A percentile compares a stretch with the other conserved stretches of the same genome.
phyloP scores from a whole-genome alignment of 2,797 vertebrate species.

The Allobates femoralis region DNA sequence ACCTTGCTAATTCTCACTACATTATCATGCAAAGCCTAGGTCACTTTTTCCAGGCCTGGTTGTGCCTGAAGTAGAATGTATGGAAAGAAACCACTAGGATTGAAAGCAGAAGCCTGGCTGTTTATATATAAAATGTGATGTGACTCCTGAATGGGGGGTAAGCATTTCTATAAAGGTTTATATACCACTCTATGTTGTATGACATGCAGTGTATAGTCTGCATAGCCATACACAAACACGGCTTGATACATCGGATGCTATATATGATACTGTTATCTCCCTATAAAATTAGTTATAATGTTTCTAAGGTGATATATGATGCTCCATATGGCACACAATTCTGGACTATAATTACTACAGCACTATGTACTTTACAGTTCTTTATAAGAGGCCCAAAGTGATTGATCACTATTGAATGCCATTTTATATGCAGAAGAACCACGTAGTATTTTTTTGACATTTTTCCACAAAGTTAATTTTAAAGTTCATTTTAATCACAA shows the following conservation, averaged over 20 bases:
- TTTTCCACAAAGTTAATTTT: no score
- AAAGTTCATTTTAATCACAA: no score
- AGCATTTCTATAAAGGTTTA: not conserved
- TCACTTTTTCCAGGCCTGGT: not conserved
- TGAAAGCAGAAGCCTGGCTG: not conserved
- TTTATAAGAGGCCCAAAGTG: not conserved
- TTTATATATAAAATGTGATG: not conserved
- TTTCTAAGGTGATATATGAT: not conserved
- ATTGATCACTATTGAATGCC: not conserved
- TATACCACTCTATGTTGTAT: not conserved
- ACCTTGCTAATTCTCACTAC: not conserved
- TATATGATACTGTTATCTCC: not conserved
- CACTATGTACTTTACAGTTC: not conserved
- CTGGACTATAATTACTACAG: not conserved
- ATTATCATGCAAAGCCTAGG: not conserved
- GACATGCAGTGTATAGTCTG: not conserved
- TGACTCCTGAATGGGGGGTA: not conserved
- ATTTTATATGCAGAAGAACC: not conserved
- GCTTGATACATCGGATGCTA: not conserved
- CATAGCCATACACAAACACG: no score
- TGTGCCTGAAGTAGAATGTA: not conserved
- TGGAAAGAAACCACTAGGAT: not conserved
- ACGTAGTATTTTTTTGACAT: not conserved
- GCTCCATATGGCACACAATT: not conserved
- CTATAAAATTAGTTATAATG: not conserved